Conservation (phyloP, 2,797 vertebrate species). For the Alosa sapidissima region DNA sequence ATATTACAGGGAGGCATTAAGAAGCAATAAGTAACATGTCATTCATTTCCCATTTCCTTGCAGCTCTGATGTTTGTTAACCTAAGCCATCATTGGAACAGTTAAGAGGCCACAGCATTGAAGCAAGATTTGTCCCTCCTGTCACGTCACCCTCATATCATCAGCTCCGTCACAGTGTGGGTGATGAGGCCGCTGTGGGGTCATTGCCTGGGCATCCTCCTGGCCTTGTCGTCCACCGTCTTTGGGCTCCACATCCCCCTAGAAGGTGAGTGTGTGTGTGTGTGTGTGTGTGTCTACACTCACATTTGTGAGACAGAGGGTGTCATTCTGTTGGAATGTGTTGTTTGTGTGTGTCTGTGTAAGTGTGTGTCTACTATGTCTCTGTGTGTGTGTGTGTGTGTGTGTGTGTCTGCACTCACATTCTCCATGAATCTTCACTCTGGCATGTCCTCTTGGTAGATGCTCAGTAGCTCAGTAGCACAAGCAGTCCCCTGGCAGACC, state of each 20-base stretch:
- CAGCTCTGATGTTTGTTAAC: neutral
- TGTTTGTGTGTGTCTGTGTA: neutral
- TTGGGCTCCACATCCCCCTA: constrained; percentile 65
- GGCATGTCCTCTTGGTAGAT: too few relatives aligned
- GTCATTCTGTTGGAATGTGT: neutral
- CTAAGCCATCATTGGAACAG: neutral
- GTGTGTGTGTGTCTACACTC: neutral
- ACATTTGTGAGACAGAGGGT: constrained; percentile 4
- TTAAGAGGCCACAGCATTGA: neutral
- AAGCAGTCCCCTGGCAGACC: too few relatives aligned
- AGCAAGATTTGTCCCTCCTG: neutral
- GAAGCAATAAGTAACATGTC: neutral
- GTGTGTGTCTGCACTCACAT: neutral
- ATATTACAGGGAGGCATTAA: neutral
- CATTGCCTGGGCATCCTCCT: constrained; percentile 64
- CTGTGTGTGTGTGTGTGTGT: too few relatives aligned
- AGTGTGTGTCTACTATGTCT: neutral
- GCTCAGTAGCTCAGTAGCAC: too few relatives aligned
- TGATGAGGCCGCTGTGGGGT: constrained; percentile 65
- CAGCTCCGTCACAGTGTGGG: constrained; percentile 48
- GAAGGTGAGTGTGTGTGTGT: constrained; percentile 62
- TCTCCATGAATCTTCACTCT: neutral
- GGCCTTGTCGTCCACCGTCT: constrained; percentile 55
- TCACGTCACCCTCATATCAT: neutral
- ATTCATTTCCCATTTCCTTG: neutral